Conservation (phyloP, 2,888 invertebrate genomes). For the Melitaea athalia region DNA sequence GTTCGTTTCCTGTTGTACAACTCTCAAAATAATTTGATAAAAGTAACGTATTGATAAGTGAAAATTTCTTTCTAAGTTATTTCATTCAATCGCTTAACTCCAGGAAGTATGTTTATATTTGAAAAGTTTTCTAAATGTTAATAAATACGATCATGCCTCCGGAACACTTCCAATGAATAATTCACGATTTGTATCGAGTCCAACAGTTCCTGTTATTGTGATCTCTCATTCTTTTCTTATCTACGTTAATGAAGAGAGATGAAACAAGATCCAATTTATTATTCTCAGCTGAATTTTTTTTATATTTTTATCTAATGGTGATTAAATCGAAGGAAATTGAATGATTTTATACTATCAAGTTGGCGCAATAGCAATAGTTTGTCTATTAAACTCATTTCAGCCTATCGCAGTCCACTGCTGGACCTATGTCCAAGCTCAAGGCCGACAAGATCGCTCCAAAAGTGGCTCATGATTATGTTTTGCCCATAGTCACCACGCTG, state of each 20-base stretch:
- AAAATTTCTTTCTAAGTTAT: not conserved
- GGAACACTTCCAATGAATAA: conserved; percentile 30
- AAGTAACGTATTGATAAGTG: not conserved
- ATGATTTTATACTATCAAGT: no score
- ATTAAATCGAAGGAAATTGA: no score
- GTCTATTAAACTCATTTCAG: no score
- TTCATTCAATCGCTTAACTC: conserved; percentile 15
- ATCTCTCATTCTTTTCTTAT: conserved; percentile 15
- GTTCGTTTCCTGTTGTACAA: no score
- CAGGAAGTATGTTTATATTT: conserved; percentile 24
- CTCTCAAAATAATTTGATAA: no score
- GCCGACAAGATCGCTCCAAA: no score
- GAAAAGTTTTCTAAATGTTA: conserved; percentile 33
- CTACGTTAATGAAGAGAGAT: conserved; percentile 16
- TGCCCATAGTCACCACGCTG: no score
- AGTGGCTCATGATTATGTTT: no score
- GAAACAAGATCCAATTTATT: not conserved
- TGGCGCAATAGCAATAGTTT: no score
- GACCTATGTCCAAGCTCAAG: no score
- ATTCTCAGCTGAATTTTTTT: not conserved
- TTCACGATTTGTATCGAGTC: conserved; percentile 31
- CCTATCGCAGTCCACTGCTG: no score
- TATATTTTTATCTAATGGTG: not conserved
- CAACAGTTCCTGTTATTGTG: conserved; percentile 23
- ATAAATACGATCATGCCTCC: conserved; percentile 29